phyloP scores from a whole-genome alignment of 30 jellyfish, hydroid and myxozoan genomes.

The Aurelia sp. region DNA sequence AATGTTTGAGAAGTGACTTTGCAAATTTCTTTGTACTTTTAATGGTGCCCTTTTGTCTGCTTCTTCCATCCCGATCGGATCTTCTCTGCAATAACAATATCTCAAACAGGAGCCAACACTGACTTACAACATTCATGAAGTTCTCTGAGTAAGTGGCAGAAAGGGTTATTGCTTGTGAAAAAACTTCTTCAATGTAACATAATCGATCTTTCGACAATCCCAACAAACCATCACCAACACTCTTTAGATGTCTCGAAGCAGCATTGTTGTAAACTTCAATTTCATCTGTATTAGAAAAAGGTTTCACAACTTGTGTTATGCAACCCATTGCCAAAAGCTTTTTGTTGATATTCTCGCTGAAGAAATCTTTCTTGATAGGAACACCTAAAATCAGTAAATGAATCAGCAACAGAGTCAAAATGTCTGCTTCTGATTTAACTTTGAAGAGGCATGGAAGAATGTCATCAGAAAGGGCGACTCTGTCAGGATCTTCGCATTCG shows the following conservation, averaged over 20 bases:
- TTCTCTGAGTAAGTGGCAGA: slow-evolving; percentile 16
- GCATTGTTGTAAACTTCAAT: slow-evolving; percentile 7
- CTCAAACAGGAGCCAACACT: slow-evolving; percentile 84
- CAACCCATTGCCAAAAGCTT: slow-evolving; percentile 1
- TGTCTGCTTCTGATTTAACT: slow-evolving; percentile 36
- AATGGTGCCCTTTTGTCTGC: slow-evolving; percentile 12
- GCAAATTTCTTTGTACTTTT: slow-evolving; percentile 68
- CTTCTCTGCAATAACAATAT: slow-evolving; percentile 39
- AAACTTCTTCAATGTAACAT: slow-evolving; percentile 35
- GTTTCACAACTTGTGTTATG: slow-evolving; percentile 3
- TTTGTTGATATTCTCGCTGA: not conserved
- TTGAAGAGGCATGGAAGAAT: slow-evolving; percentile 66
- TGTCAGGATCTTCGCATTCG: slow-evolving; percentile 88
- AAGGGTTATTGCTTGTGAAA: slow-evolving; percentile 53
- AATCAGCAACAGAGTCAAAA: slow-evolving; percentile 47
- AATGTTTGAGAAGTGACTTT: slow-evolving; percentile 68
- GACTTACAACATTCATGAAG: slow-evolving; percentile 37
- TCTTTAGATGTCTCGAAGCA: not conserved
- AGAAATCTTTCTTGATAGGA: slow-evolving; percentile 40
- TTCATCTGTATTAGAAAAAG: slow-evolving; percentile 9
- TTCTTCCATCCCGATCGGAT: not conserved
- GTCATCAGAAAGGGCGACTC: slow-evolving; percentile 86
- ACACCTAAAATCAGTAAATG: slow-evolving; percentile 78
- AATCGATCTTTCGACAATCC: slow-evolving; percentile 23
- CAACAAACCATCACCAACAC: not conserved